Conservation (phyloP, 2,113 vertebrate species). For the Antechinus flavipes region DNA sequence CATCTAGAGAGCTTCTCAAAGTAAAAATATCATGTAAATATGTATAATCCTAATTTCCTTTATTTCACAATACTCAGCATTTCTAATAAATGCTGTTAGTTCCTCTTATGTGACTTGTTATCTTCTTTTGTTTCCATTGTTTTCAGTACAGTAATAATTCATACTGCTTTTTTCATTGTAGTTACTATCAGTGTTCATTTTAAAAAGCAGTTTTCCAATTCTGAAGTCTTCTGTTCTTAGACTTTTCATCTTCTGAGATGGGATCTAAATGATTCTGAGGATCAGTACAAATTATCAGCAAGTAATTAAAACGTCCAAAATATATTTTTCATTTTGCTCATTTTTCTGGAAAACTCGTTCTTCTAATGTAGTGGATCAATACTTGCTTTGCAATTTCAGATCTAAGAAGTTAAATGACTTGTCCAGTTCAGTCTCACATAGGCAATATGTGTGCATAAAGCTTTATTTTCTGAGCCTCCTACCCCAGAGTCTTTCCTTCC, state of each 20-base stretch:
- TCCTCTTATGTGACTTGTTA: neutral
- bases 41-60: neutral
- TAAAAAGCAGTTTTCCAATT: neutral
- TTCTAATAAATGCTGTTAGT: neutral
- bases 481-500: neutral
- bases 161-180: neutral
- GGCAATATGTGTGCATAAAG: neutral
- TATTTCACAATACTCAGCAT: neutral
- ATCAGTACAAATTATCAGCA: neutral
- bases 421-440: neutral
- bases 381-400: neutral
- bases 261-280: neutral
- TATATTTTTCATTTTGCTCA: neutral
- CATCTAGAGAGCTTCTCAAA: neutral
- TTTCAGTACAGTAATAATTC: neutral
- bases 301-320: neutral
- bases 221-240: neutral
- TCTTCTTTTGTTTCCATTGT: neutral
- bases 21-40: neutral
- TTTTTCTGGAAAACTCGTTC: neutral
- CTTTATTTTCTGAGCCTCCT: neutral
- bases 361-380: neutral
- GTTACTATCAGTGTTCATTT: neutral
- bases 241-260: neutral
- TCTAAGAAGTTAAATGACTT: neutral